phyloP scores from a whole-genome alignment of 2,113 vertebrate species.

The Podarcis raffonei region DNA sequence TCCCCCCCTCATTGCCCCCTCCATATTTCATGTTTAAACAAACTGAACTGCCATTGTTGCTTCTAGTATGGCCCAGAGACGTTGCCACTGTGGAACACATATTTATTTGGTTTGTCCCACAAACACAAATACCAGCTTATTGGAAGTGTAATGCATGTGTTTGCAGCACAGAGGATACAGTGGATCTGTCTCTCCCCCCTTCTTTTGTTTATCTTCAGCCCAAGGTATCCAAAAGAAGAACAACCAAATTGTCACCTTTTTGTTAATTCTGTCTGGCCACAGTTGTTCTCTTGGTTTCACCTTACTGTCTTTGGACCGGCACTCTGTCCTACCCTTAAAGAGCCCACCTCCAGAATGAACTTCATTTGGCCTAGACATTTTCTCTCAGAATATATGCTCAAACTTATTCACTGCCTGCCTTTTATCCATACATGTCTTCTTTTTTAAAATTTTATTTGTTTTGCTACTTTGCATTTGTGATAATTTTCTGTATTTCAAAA shows the following conservation, averaged over 20 bases:
- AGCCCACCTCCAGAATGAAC: neutral
- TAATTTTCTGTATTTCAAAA: conserved; percentile 50
- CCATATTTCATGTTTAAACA: neutral
- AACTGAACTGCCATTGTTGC: neutral
- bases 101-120: neutral
- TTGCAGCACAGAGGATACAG: no score
- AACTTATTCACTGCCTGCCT: conserved; percentile 48
- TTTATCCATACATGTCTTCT: conserved; percentile 44
- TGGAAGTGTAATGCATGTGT: neutral
- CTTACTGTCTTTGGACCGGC: neutral
- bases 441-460: conserved; percentile 58
- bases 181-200: neutral
- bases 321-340: fast-evolving
- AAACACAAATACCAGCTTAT: neutral
- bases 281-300: neutral
- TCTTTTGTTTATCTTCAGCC: neutral
- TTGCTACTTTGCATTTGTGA: conserved; percentile 47
- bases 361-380: neutral
- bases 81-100: neutral
- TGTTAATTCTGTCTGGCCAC: neutral
- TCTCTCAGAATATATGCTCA: neutral
- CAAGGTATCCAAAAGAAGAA: neutral
- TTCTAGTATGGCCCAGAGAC: neutral
- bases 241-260: neutral
- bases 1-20: no score